Base-by-base conservation (phyloP, 1,140 invertebrate species). In the Drosophila oshimai region DNA sequence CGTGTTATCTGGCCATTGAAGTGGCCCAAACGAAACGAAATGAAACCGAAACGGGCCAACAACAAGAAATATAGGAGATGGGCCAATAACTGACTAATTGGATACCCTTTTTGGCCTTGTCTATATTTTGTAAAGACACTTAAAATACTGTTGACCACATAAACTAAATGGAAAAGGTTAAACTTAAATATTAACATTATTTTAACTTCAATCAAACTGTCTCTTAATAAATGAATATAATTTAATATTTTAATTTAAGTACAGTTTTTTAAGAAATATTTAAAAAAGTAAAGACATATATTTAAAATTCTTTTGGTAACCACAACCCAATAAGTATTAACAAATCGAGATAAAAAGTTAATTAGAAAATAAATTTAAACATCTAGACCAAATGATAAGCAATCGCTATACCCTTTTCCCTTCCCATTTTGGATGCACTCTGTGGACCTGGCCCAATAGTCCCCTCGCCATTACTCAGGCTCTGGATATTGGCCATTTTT, bases 1-100 rank as follows among this genome's bases (percentile, higher is more conserved):
- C 69, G 37, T 73, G 69, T 73, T 73, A 74, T 74, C 70, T 73
- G 57, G 70, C 69, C 47, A 73, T 53, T 74, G 47, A 73, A 72
- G 67, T 70, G 45, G 42, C 42, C 58, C 39, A 17, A 17, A 42
- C 24, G 45, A 36, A 51, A 44, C 36, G 50, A 65, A 74, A 64
- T 53, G 41, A 73, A 73, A 73, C 58, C 55, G 67, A 73, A 73
- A 64, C 47, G 54, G 28, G 45, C 28, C 55, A 71, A 46, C 45
- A 29, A 51, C 55, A 71, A 51, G n/a, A n/a, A 44, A 50, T 47
- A 20, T 34, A 17, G 20, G 13, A 17, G 15, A 6, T 58, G 9
- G 7, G 2, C 12, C 2, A 10, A 15, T 47, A 3, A 2, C 36
- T n/a, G 60, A 46, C 29, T 33, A 15, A 13, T 7, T 15, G 15